phyloP scores from a whole-genome alignment of 2,113 vertebrate genomes.

The Heterotilapia buettikoferi region DNA sequence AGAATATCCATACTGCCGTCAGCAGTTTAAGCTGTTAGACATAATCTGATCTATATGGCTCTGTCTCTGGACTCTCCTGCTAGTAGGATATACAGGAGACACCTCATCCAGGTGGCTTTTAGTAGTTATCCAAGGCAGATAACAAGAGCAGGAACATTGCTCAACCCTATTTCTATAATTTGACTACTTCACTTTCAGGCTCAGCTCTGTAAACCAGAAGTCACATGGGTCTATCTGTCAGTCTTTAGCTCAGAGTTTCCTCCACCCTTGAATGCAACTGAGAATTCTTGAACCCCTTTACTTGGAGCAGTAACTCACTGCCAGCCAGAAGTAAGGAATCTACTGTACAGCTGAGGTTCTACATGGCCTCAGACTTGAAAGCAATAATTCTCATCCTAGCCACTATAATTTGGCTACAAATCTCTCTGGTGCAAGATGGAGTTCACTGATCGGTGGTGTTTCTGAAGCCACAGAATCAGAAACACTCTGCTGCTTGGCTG shows the following conservation, averaged over 20 bases:
- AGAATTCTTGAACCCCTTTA: not conserved
- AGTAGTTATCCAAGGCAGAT: not conserved
- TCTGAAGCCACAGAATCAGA: not conserved
- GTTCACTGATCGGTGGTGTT: not conserved
- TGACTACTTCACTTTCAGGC: not conserved
- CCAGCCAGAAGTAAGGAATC: not conserved
- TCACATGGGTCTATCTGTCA: not conserved
- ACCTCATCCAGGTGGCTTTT: not conserved
- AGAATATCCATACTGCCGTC: not conserved
- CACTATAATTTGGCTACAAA: not conserved
- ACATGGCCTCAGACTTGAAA: not conserved
- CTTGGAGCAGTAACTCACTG: not conserved
- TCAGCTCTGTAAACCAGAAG: fast-evolving
- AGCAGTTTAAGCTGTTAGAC: not conserved
- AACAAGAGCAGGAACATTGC: not conserved
- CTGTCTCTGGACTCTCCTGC: not conserved
- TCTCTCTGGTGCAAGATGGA: not conserved
- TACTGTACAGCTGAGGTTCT: not conserved
- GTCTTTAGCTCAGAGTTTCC: not conserved
- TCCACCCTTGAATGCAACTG: not conserved
- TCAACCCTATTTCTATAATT: not conserved
- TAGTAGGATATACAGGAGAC: not conserved
- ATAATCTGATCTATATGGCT: not conserved
- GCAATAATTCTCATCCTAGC: not conserved
- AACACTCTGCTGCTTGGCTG: not conserved